Conservation (phyloP, 2,888 invertebrate species). For the Aproaerema taeniolella region DNA sequence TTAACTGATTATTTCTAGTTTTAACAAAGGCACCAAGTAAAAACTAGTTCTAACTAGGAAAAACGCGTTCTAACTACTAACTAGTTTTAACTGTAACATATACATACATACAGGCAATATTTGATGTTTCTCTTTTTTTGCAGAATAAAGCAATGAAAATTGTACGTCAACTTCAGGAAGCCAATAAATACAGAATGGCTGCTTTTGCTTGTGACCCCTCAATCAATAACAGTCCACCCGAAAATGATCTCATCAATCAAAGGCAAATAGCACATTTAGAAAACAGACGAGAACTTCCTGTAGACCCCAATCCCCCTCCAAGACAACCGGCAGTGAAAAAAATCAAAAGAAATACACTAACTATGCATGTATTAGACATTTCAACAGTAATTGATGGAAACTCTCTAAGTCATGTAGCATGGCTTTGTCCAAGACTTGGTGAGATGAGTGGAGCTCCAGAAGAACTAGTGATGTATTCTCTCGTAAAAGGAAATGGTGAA, state of each 20-base stretch:
- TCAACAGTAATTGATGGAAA: conserved; percentile 81
- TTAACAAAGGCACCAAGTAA: too few relatives aligned
- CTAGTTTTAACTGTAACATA: too few relatives aligned
- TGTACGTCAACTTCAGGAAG: conserved; percentile 67
- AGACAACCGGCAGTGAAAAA: conserved; percentile 74
- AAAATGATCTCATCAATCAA: conserved; percentile 70
- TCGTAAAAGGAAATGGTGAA: conserved; percentile 94
- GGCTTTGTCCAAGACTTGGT: conserved; percentile 83
- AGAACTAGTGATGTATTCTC: conserved; percentile 92
- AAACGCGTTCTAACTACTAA: too few relatives aligned
- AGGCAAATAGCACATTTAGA: conserved; percentile 65
- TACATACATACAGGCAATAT: too few relatives aligned
- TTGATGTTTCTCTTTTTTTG: too few relatives aligned
- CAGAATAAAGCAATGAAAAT: conserved; percentile 71
- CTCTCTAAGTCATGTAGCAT: conserved; percentile 80
- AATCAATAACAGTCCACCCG: conserved; percentile 44
- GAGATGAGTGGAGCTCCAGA: conserved; percentile 86
- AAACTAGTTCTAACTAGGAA: too few relatives aligned
- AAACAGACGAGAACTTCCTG: conserved; percentile 53
- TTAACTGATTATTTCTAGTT: too few relatives aligned
- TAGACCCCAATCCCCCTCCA: conserved; percentile 44
- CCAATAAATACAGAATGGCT: conserved; percentile 71
- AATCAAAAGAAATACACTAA: conserved; percentile 82
- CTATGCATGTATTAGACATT: conserved; percentile 92
- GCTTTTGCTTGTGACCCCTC: conserved; percentile 69